Evolutionary conservation across 2,888 invertebrate species (phyloP).

Genomic region (Agrochola lota): DNA sequence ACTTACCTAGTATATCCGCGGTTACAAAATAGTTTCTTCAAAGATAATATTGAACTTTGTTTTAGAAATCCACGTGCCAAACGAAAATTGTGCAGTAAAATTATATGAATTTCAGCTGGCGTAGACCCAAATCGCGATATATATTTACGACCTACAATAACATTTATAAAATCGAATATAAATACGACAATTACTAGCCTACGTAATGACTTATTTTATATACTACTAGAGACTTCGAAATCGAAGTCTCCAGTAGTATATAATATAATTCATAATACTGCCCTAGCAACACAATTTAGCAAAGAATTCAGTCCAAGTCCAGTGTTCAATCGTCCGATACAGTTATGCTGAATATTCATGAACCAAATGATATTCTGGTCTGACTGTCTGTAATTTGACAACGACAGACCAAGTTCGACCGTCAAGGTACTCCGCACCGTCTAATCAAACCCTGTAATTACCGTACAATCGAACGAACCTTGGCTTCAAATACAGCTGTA

Average conservation of each 20-base stretch:
- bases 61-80: conserved; percentile 29
- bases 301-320: conserved; percentile 34
- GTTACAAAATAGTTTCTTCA: conserved; percentile 12
- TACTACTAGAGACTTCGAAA: too few species aligned
- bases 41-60: conserved; percentile 19
- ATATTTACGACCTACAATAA: conserved; percentile 49
- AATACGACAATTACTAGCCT: conserved; percentile 18
- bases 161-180: conserved; percentile 34
- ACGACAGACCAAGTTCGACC: conserved; percentile 35
- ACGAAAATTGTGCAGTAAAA: conserved; percentile 37
- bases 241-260: conserved; percentile 2
- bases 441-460: conserved; percentile 73
- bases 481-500: conserved; percentile 71
- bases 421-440: conserved; percentile 69
- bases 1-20: too few species aligned
- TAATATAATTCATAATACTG: not conserved
- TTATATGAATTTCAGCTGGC: conserved; percentile 39
- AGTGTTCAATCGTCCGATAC: conserved; percentile 36
- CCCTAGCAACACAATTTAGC: not conserved
- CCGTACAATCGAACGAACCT: conserved; percentile 72
- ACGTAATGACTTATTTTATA: too few species aligned
- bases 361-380: conserved; percentile 44
- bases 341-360: conserved; percentile 61
- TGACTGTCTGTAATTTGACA: conserved; percentile 55
- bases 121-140: conserved; percentile 32